Evolutionary conservation across 2,888 invertebrate genomes (phyloP).

Genomic region (Brenthis hecate): DNA sequence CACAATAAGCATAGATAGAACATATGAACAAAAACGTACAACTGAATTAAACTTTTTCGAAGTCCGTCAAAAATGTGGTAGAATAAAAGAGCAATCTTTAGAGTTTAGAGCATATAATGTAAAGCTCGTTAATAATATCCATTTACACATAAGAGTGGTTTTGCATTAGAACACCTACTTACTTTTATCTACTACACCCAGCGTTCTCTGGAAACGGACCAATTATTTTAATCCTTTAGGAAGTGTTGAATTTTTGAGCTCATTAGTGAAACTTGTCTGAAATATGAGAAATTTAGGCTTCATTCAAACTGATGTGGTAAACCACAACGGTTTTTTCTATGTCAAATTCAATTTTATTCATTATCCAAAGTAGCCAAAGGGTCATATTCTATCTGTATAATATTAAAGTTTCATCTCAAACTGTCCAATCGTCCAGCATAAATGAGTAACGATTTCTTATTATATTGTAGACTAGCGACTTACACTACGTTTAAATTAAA

Average conservation of each 20-base stretch:
- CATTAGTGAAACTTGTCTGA: slow-evolving; percentile 15
- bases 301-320: too few relatives aligned
- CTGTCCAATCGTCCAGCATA: background rate
- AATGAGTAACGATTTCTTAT: background rate
- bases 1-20: too few relatives aligned
- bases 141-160: background rate
- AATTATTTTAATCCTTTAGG: slow-evolving; percentile 13
- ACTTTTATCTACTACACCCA: slow-evolving; percentile 10
- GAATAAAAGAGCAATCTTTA: too few relatives aligned
- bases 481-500: too few relatives aligned
- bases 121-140: background rate
- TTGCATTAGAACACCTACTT: slow-evolving; percentile 31
- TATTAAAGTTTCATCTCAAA: background rate
- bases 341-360: too few relatives aligned
- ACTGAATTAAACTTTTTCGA: too few relatives aligned
- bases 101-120: too few relatives aligned
- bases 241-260: slow-evolving; percentile 26
- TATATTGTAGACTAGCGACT: too few relatives aligned
- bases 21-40: too few relatives aligned
- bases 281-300: slow-evolving; percentile 27
- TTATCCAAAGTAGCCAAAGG: background rate
- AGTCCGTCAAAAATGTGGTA: too few relatives aligned
- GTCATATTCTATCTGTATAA: background rate
- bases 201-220: slow-evolving; percentile 11
- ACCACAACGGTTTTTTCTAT: too few relatives aligned